Percentiles rank a stretch among this genome's conserved stretches.
These are phyloP conservation scores for Leptinotarsa undecemlineata DNA, from an alignment of 1,140 invertebrate species.

Conservation along the genomic window DNA sequence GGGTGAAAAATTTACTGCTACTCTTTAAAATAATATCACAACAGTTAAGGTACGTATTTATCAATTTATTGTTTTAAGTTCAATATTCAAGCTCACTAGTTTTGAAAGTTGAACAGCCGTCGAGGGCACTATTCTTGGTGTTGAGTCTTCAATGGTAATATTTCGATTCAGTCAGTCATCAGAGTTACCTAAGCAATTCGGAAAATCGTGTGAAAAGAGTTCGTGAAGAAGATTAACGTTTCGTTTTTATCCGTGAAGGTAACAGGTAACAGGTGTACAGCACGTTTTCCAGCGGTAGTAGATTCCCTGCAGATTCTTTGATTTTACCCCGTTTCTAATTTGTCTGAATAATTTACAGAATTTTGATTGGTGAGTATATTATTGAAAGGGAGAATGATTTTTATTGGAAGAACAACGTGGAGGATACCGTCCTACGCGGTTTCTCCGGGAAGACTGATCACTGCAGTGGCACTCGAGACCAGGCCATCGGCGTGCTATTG, in stretches of 20 bases:
- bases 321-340: not conserved
- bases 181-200: not conserved
- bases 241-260: not conserved
- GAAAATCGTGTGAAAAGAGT: not conserved
- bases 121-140: not conserved
- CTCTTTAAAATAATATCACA: slow-evolving; percentile 37
- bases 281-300: not conserved
- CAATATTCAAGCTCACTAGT: slow-evolving; percentile 9
- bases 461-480: slow-evolving; percentile 44
- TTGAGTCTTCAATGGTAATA: not conserved
- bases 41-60: slow-evolving; percentile 38
- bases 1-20: slow-evolving; percentile 16
- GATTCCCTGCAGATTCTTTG: not conserved
- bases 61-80: not conserved
- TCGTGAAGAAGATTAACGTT: not conserved
- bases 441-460: slow-evolving; percentile 44
- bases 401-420: slow-evolving; percentile 33
- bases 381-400: not conserved
- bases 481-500: slow-evolving; percentile 47
- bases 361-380: not conserved
- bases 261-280: slow-evolving; percentile 1
- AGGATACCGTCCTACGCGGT: slow-evolving; percentile 35
- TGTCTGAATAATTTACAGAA: not conserved
- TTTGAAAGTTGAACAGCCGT: not conserved
- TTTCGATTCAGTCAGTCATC: not conserved